Conservation (phyloP, 2,113 vertebrate genomes). For the Pampusana beccarii region DNA sequence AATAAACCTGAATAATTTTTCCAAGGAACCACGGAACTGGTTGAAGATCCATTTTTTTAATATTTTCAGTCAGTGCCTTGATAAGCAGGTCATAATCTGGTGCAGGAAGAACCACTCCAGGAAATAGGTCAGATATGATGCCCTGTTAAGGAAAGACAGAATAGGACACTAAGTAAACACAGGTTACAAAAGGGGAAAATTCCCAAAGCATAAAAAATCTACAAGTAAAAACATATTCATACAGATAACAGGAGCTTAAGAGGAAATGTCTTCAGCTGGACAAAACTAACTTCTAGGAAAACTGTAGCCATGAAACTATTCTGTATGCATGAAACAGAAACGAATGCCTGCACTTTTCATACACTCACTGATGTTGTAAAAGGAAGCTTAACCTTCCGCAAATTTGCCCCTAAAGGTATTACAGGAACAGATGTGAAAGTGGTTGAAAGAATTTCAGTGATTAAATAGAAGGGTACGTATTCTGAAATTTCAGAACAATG, state of each 20-base stretch:
- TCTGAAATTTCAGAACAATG: neutral
- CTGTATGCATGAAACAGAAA: neutral
- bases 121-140: constrained; percentile 94
- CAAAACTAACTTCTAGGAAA: neutral
- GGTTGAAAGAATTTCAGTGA: neutral
- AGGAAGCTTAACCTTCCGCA: neutral
- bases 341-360: neutral
- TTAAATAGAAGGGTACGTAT: neutral
- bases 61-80: constrained; percentile 82
- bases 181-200: neutral
- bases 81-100: constrained; percentile 88
- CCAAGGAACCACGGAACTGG: constrained; percentile 91
- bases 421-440: neutral
- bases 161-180: neutral
- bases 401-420: neutral
- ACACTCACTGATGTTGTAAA: neutral
- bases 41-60: constrained; percentile 84
- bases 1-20: constrained; percentile 92
- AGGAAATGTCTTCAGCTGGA: neutral
- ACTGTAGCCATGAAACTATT: neutral
- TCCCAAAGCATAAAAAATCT: neutral
- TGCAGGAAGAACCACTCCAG: constrained; percentile 87
- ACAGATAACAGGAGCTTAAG: neutral
- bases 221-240: neutral
- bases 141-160: constrained; percentile 75